Evolutionary conservation across 1,140 invertebrate species (phyloP), one percentile per base, ranked within the genome.

Genomic region (Orius laevigatus): DNA sequence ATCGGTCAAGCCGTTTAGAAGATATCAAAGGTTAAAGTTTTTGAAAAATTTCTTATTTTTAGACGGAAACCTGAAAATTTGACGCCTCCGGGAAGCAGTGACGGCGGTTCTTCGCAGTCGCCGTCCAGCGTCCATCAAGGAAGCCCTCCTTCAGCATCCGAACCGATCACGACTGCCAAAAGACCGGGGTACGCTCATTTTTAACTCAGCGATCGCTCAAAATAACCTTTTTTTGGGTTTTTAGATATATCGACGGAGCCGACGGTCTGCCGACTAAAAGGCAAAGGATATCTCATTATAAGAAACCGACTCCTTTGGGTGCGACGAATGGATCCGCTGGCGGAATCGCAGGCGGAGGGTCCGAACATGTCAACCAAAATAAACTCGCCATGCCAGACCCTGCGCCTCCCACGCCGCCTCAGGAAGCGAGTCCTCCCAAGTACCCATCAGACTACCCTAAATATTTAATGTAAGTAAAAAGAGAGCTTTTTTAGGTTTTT

Each of bases 11-110:
- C n/a, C n/a, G n/a, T n/a, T n/a, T n/a, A n/a, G n/a, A n/a, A n/a
- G n/a, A n/a, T n/a, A n/a, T n/a, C n/a, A n/a, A n/a, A n/a, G n/a
- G n/a, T n/a, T n/a, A n/a, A n/a, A n/a, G n/a, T n/a, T n/a, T n/a
- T n/a, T n/a, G n/a, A n/a, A n/a, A n/a, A n/a, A n/a, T n/a, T n/a
- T n/a, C n/a, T n/a, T n/a, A n/a, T n/a, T n/a, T 65, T 1, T 60
- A 79, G 84, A 58, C 77, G 82, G 57, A 89, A 88, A 68, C 84
- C 85, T 55, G 81, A 86, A 66, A 88, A 87, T 65, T 68, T 89
- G 58, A 89, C 84, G 10, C 84, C 85, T 39, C 85, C 84, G 6
- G 76, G 84, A 41, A 85, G 81, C 56, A 84, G 81, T 49, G 84
- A 87, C 58, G 78, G 78, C 54, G 76, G 77, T 48, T 73, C 71